Evolutionary conservation across 2,113 vertebrate species (phyloP).

Genomic region (Pterocles gutturalis): DNA sequence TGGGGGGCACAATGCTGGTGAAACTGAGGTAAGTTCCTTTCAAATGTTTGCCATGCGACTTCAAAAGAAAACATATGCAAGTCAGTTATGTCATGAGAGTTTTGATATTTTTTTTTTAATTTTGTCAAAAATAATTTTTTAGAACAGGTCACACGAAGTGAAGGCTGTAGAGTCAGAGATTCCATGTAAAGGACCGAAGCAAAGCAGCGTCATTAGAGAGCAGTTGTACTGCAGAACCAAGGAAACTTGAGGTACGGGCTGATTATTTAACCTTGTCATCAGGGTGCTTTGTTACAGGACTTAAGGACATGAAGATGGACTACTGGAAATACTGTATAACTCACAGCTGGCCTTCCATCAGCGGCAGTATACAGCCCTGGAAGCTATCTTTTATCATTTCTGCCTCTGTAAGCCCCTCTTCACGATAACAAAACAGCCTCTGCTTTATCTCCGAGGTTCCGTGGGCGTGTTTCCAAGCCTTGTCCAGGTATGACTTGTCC

Average conservation of each 20-base stretch:
- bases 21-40: background rate
- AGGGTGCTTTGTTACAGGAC: conserved; percentile 70
- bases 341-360: conserved; percentile 78
- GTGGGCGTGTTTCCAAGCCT: conserved; percentile 76
- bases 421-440: conserved; percentile 62
- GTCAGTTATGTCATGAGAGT: background rate
- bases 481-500: conserved; percentile 75
- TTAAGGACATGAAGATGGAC: conserved; percentile 11
- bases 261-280: background rate
- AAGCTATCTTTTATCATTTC: conserved; percentile 73
- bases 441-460: conserved; percentile 79
- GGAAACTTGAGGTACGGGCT: background rate
- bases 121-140: background rate
- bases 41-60: background rate
- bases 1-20: background rate
- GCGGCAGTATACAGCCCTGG: conserved; percentile 81
- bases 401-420: conserved; percentile 74
- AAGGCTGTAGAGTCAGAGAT: background rate
- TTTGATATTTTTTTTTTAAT: background rate
- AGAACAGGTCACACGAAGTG: no score
- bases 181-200: background rate
- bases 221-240: background rate
- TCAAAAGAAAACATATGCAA: background rate
- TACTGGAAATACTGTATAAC: conserved; percentile 79
- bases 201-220: background rate